These are phyloP conservation scores for Popillia japonica DNA, from an alignment of 1,140 invertebrate genomes.

Conservation along the genomic window DNA sequence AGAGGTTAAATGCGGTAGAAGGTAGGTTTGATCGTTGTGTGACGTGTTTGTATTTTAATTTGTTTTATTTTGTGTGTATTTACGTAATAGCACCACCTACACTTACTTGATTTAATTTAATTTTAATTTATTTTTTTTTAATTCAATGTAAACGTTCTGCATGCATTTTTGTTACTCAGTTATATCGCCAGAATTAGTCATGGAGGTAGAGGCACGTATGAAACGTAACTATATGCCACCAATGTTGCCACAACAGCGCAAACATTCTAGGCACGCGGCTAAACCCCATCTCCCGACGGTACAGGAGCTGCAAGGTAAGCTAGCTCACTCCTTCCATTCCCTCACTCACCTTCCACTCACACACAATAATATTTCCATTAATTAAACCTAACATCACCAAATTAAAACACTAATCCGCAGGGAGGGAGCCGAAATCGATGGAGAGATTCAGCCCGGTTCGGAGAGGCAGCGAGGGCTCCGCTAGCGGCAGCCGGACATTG, in stretches of 20 bases:
- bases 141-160: conserved; percentile 60
- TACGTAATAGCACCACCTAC: neutral
- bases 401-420: conserved; percentile 42
- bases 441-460: conserved; percentile 91
- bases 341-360: no score
- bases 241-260: conserved; percentile 56
- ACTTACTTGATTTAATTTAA: neutral
- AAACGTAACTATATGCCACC: conserved; percentile 67
- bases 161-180: conserved; percentile 68
- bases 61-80: neutral
- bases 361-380: no score
- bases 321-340: conserved; percentile 24
- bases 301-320: conserved; percentile 65
- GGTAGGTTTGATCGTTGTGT: neutral
- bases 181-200: conserved; percentile 84
- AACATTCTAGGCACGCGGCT: conserved; percentile 56
- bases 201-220: conserved; percentile 89
- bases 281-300: conserved; percentile 65
- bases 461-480: conserved; percentile 83
- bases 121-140: conserved; percentile 55
- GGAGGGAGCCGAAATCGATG: conserved; percentile 64
- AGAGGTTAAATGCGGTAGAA: neutral
- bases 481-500: conserved; percentile 65
- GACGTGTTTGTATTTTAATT: conserved; percentile 16
- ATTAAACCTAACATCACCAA: neutral